phyloP scores from a whole-genome alignment of 2,888 invertebrate genomes.

The Hermaeophaga mercurialis region DNA sequence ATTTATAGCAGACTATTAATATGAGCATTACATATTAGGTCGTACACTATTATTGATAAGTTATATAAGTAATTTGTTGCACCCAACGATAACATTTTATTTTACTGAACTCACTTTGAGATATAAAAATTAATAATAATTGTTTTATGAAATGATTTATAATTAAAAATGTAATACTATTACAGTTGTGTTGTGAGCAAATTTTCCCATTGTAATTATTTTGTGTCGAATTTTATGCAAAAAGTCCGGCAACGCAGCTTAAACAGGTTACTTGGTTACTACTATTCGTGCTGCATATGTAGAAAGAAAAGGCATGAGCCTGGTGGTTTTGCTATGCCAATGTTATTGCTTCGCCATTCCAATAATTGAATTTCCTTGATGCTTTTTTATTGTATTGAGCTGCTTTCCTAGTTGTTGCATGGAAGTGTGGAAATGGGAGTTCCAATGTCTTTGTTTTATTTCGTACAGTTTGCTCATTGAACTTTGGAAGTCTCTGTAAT shows the following conservation, averaged over 20 bases:
- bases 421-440: slow-evolving; percentile 9
- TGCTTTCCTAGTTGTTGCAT: slow-evolving; percentile 22
- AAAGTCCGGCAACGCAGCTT: slow-evolving; percentile 37
- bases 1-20: too few relatives aligned
- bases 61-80: too few relatives aligned
- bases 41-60: too few relatives aligned
- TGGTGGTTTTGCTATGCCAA: slow-evolving; percentile 36
- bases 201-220: neutral
- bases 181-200: too few relatives aligned
- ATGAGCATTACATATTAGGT: too few relatives aligned
- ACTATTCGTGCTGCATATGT: slow-evolving; percentile 53
- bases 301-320: slow-evolving; percentile 33
- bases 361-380: slow-evolving; percentile 37
- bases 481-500: too few relatives aligned
- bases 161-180: too few relatives aligned
- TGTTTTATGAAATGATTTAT: too few relatives aligned
- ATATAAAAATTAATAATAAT: too few relatives aligned
- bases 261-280: slow-evolving; percentile 48
- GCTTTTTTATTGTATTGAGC: slow-evolving; percentile 31
- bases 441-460: neutral
- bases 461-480: too few relatives aligned
- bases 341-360: slow-evolving; percentile 37
- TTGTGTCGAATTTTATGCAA: slow-evolving; percentile 13
- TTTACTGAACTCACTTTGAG: too few relatives aligned
- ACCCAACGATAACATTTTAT: too few relatives aligned